A percentile compares a stretch with the other conserved stretches of the same genome.
Evolutionary conservation across 2,888 invertebrate species (phyloP).

Genomic region (Altica lythri): DNA sequence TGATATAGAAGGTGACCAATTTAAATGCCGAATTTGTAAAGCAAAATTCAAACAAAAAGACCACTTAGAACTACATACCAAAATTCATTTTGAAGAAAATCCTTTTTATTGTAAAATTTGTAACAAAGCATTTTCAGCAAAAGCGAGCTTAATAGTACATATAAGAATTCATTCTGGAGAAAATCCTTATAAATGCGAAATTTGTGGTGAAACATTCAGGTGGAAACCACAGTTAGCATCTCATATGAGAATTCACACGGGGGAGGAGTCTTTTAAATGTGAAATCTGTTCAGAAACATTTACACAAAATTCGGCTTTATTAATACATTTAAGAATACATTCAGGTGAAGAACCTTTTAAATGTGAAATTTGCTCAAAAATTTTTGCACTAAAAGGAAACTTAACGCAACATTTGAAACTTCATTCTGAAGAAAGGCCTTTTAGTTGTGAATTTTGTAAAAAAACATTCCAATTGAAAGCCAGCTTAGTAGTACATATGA

Average conservation of each 20-base stretch:
- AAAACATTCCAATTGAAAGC: background rate
- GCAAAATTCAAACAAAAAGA: too few species aligned
- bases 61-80: too few species aligned
- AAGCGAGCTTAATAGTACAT: too few species aligned
- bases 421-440: background rate
- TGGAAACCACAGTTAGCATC: too few species aligned
- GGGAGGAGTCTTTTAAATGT: background rate
- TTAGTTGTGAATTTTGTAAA: background rate
- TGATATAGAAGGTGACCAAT: too few species aligned
- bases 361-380: background rate
- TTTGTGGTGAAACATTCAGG: too few species aligned
- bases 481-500: background rate
- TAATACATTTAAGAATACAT: conserved; percentile 9
- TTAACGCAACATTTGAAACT: background rate
- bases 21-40: too few species aligned
- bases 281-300: conserved; percentile 11
- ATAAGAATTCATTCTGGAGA: too few species aligned
- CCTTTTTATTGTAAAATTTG: too few species aligned
- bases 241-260: background rate
- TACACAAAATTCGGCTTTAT: background rate
- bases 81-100: too few species aligned
- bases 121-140: too few species aligned
- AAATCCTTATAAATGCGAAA: too few species aligned
- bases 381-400: background rate
- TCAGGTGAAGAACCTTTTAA: background rate